Conservation (phyloP, 2,113 vertebrate genomes). For the Pseudorasbora parva region DNA sequence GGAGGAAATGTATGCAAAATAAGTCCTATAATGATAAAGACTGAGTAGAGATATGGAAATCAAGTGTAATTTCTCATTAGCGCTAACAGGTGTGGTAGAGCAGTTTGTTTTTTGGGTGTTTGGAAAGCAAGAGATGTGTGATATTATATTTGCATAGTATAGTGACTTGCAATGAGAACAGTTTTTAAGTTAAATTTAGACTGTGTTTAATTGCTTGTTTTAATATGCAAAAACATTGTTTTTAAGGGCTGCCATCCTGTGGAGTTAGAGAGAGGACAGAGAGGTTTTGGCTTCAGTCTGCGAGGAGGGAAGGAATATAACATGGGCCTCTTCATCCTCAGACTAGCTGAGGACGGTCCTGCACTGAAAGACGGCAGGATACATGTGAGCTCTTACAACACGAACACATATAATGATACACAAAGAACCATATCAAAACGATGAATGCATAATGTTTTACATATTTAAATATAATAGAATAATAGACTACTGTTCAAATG, state of each 20-base stretch:
- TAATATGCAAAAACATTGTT: neutral
- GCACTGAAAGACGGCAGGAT: slow-evolving; percentile 92
- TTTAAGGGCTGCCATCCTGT: slow-evolving; percentile 86
- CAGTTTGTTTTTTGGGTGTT: neutral
- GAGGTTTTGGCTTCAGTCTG: slow-evolving; percentile 96
- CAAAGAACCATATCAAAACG: neutral
- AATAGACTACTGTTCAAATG: neutral
- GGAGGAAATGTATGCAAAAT: neutral
- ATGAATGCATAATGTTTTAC: neutral
- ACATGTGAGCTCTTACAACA: slow-evolving; percentile 79
- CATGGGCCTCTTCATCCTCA: slow-evolving; percentile 97
- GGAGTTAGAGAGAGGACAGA: slow-evolving; percentile 89
- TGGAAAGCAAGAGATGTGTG: neutral
- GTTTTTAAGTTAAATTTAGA: neutral
- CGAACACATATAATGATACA: no score
- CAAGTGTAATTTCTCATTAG: slow-evolving; percentile 28
- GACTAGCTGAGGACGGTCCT: slow-evolving; percentile 92
- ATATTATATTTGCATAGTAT: slow-evolving; percentile 20
- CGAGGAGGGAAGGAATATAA: slow-evolving; percentile 97
- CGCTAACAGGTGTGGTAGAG: neutral
- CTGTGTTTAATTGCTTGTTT: neutral
- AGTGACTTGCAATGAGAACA: neutral
- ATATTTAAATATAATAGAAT: neutral
- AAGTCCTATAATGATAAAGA: neutral
- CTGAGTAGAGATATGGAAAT: slow-evolving; percentile 6